These are phyloP conservation scores for Crenuchus spilurus DNA, from an alignment of 2,797 vertebrate genomes.

Conservation along the genomic window DNA sequence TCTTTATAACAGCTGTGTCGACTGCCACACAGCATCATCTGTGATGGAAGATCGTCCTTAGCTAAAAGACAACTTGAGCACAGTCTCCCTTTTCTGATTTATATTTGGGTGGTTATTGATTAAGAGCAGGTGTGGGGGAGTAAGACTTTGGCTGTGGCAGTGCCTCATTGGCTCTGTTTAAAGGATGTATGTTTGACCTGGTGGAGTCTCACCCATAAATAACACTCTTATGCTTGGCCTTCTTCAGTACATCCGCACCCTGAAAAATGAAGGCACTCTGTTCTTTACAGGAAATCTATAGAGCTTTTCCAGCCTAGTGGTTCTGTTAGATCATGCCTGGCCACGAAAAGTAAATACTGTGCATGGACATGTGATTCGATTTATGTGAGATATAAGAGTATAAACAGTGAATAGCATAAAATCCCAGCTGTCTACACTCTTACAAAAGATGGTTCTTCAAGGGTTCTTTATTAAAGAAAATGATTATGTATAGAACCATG, in stretches of 20 bases:
- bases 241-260: background rate
- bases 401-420: background rate
- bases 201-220: background rate
- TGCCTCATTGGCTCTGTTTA: background rate
- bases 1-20: background rate
- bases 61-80: background rate
- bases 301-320: background rate
- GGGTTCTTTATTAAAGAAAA: no score
- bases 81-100: background rate
- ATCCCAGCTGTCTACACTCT: no score
- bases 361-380: background rate
- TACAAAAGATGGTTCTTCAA: no score
- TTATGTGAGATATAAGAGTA: background rate
- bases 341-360: background rate
- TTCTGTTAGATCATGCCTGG: background rate
- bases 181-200: background rate
- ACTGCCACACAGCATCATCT: background rate
- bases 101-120: constrained; percentile 2
- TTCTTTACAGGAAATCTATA: background rate
- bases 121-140: constrained; percentile 6
- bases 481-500: no score
- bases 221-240: background rate
- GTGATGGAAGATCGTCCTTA: background rate
- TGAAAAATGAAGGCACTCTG: background rate
- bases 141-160: background rate